Evolutionary conservation across 2,113 vertebrate species (phyloP).

Genomic region (Talpa occidentalis): DNA sequence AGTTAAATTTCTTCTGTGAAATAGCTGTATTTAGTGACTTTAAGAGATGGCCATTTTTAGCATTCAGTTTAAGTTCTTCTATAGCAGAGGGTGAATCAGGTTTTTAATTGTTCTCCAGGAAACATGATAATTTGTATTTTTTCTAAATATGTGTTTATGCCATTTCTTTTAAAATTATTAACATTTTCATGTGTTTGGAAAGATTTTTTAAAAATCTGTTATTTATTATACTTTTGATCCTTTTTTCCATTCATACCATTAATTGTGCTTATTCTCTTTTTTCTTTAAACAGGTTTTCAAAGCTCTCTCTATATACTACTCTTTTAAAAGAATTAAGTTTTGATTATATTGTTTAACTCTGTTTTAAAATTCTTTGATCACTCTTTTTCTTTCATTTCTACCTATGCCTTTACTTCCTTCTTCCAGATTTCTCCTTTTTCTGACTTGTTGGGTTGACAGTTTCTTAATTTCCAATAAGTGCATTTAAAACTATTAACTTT

Average conservation of each 20-base stretch:
- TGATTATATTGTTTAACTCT: neutral
- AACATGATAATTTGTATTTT: neutral
- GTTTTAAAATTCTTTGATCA: constrained; percentile 44
- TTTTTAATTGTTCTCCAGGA: neutral
- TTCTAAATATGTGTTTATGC: neutral
- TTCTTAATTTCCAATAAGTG: neutral
- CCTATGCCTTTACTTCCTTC: neutral
- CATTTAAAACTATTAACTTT: neutral
- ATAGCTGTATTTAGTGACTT: neutral
- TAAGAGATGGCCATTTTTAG: neutral
- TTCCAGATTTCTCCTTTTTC: neutral
- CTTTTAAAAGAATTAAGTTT: constrained; percentile 26
- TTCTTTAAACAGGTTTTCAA: neutral
- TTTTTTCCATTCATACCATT: neutral
- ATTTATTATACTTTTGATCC: neutral
- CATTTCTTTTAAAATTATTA: constrained; percentile 30
- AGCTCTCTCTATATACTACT: neutral
- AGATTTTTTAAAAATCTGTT: neutral
- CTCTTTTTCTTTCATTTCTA: constrained; percentile 22
- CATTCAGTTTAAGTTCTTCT: neutral
- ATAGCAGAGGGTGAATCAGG: neutral
- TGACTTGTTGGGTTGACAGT: neutral
- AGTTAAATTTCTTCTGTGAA: neutral
- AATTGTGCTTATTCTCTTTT: neutral
- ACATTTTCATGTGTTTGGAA: neutral